These are phyloP conservation scores for Astropecten irregularis DNA, from an alignment of 53 echinoderm and acorn worm species.

Conservation along the genomic window DNA sequence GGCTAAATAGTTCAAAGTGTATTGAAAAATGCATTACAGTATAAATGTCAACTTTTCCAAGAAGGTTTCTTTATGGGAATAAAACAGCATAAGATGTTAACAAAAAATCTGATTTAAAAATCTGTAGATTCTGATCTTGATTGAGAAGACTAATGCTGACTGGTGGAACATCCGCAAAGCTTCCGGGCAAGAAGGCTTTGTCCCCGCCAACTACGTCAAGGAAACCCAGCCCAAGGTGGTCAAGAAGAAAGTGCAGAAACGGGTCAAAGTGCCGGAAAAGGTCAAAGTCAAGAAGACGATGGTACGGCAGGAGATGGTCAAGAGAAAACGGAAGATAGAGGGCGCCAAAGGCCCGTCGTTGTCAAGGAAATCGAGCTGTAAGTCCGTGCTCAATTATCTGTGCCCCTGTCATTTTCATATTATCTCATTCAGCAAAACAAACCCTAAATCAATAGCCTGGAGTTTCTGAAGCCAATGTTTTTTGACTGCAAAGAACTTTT, in stretches of 20 bases:
- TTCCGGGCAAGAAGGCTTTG: conserved; percentile 81
- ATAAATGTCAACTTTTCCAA: too few species aligned
- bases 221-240: conserved; percentile 81
- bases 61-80: too few species aligned
- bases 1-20: too few species aligned
- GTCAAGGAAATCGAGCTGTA: conserved; percentile 66
- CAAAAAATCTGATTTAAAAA: too few species aligned
- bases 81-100: too few species aligned
- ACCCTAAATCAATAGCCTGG: too few species aligned
- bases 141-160: conserved; percentile 85
- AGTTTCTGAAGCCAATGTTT: too few species aligned
- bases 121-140: conserved; percentile 77
- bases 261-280: conserved; percentile 84
- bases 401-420: neutral
- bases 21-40: too few species aligned
- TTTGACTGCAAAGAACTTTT: too few species aligned
- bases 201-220: conserved; percentile 93
- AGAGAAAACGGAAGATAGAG: conserved; percentile 38
- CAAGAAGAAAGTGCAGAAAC: conserved; percentile 82
- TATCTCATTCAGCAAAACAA: neutral
- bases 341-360: conserved; percentile 45
- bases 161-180: conserved; percentile 87
- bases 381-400: conserved; percentile 42
- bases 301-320: conserved; percentile 68
- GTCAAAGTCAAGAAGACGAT: conserved; percentile 76